Percentiles rank a stretch among this genome's conserved stretches.
Evolutionary conservation across 2,888 invertebrate species (phyloP).

Genomic region (Ophion costatus): DNA sequence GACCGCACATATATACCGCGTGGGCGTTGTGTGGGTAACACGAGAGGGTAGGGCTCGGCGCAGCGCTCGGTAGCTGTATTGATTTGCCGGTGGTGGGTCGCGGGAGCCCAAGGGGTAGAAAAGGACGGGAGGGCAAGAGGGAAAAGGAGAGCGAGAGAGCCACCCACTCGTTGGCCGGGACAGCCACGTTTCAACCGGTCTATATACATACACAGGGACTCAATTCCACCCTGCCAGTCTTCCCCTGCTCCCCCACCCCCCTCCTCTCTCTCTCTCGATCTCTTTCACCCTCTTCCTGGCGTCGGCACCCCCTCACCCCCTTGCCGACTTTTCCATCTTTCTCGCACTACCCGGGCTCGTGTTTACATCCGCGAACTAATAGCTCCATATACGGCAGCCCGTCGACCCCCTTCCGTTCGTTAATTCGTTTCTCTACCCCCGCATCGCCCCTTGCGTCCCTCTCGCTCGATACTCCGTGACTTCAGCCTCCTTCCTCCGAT

Average conservation of each 20-base stretch:
- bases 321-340: constrained; percentile 50
- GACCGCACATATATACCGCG: constrained; percentile 53
- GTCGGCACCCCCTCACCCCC: constrained; percentile 22
- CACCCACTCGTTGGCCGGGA: constrained; percentile 75
- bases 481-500: not conserved
- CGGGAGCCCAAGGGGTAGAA: constrained; percentile 65
- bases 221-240: constrained; percentile 57
- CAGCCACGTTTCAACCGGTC: constrained; percentile 70
- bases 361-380: constrained; percentile 78
- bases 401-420: constrained; percentile 69
- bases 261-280: constrained; percentile 32
- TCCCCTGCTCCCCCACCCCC: constrained; percentile 36
- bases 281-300: constrained; percentile 53
- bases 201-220: constrained; percentile 48
- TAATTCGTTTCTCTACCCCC: constrained; percentile 69
- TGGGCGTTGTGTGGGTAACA: constrained; percentile 50
- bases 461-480: constrained; percentile 20
- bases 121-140: constrained; percentile 70
- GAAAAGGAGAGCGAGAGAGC: constrained; percentile 62
- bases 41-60: constrained; percentile 76
- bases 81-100: constrained; percentile 80
- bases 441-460: constrained; percentile 4
- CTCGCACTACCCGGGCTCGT: constrained; percentile 61
- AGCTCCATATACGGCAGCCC: constrained; percentile 70
- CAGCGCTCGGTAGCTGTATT: constrained; percentile 82